Evolutionary conservation across 1,140 invertebrate genomes (phyloP), one percentile per base, ranked within the genome.

Genomic region (Drosophila rufa): DNA sequence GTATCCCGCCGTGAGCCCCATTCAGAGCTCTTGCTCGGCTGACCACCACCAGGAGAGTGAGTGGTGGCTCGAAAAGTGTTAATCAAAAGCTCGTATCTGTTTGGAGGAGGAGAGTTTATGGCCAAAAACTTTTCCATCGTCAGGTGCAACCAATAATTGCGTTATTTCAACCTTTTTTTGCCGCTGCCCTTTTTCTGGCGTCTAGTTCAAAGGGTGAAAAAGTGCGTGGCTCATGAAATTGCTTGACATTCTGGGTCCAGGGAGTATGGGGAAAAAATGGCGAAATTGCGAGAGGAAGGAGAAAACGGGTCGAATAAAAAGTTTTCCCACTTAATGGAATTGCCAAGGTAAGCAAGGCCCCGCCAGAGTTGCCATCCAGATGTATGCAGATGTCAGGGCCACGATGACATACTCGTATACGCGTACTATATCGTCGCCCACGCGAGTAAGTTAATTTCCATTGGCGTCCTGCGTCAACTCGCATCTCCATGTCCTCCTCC

Each of bases 141-240:
- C 55, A 64, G 60, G 60, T 67, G 43, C 43, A 59, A 56, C 42
- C 64, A 67, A 67, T 67, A 67, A 67, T 67, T 59, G 59, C n/a
- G 64, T 67, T 67, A 48, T 40, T 67, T 33, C 59, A 60, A 67
- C 22, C 45, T 43, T 58, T 66, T 64, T 64, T 64, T 67, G 15
- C 6, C 36, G 30, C 27, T 30, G 33, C 33, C 33, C 33, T 36
- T 36, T 36, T 36, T 36, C 9, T 1, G 33, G 9, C 33, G 33
- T 36, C 33, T 43, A 56, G 48, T 59, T 46, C 33, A 36, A 60
- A 68, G 36, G 42, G 36, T 45, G 53, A 12, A 43, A 42, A 57
- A 57, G 27, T 46, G 51, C 27, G 40, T 33, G 42, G 47, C 53
- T 59, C 36, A 67, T 67, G 38, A 53, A 45, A 40, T 51, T 43